phyloP scores from a whole-genome alignment of 2,888 invertebrate genomes.

The Meta bourneti region DNA sequence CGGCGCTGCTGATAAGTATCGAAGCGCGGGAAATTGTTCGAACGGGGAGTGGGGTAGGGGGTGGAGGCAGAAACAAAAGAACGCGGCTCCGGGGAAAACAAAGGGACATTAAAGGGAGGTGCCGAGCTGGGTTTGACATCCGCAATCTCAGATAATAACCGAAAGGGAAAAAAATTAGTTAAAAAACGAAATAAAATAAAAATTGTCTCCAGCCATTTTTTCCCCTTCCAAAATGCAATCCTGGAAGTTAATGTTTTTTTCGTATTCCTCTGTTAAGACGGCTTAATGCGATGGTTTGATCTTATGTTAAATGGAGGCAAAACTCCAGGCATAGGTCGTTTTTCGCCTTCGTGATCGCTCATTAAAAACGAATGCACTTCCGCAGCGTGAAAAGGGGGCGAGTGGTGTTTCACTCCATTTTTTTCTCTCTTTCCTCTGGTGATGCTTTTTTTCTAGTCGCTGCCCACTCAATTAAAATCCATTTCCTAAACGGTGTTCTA shows the following conservation, averaged over 20 bases:
- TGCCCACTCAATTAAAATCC: slow-evolving; percentile 56
- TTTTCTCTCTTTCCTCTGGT: neutral
- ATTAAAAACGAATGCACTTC: slow-evolving; percentile 65
- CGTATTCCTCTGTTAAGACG: slow-evolving; percentile 20
- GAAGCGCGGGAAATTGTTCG: slow-evolving; percentile 68
- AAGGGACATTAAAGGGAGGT: slow-evolving; percentile 69
- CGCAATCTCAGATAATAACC: slow-evolving; percentile 75
- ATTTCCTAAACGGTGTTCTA: slow-evolving; percentile 60
- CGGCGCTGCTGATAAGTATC: slow-evolving; percentile 67
- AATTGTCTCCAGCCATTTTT: neutral
- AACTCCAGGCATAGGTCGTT: slow-evolving; percentile 29
- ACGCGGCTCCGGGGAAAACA: slow-evolving; percentile 60
- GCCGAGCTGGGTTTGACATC: slow-evolving; percentile 71
- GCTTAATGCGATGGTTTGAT: slow-evolving; percentile 71
- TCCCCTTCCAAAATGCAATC: neutral
- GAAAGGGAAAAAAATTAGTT: slow-evolving; percentile 44
- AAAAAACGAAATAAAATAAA: slow-evolving; percentile 28
- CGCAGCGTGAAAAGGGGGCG: neutral
- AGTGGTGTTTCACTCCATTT: neutral
- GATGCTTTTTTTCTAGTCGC: neutral
- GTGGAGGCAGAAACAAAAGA: slow-evolving; percentile 66
- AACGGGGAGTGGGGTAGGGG: neutral
- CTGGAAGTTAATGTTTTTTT: neutral
- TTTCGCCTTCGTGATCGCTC: slow-evolving; percentile 32
- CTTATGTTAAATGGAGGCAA: slow-evolving; percentile 66